Conservation (phyloP, 2,888 invertebrate species). For the Eurois occulta region DNA sequence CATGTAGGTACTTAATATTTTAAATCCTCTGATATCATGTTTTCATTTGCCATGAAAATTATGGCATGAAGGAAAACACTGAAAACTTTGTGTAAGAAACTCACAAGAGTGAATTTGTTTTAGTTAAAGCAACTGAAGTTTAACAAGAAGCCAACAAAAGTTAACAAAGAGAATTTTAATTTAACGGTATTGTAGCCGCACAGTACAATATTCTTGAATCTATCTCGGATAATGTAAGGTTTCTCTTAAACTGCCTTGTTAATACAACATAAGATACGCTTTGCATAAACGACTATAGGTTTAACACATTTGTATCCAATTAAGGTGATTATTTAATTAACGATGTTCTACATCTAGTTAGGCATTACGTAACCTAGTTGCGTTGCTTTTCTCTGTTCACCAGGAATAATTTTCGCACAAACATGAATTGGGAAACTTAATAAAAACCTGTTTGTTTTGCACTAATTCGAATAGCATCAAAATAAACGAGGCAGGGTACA, state of each 20-base stretch:
- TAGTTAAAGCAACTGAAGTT: neutral
- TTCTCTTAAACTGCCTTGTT: conserved; percentile 55
- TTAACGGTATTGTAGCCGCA: conserved; percentile 9
- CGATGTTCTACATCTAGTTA: conserved; percentile 24
- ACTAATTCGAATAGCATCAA: conserved; percentile 19
- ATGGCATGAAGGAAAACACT: neutral
- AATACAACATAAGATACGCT: conserved; percentile 37
- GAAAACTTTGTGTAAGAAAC: neutral
- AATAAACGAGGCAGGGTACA: conserved; percentile 7
- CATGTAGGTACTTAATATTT: conserved; percentile 1
- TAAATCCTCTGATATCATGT: neutral
- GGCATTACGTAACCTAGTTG: conserved; percentile 23
- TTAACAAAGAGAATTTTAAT: conserved; percentile 8
- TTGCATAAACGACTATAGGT: conserved; percentile 42
- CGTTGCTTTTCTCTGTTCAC: neutral
- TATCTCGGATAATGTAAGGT: conserved; percentile 44
- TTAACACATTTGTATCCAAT: conserved; percentile 65
- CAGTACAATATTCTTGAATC: conserved; percentile 36
- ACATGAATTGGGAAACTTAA: conserved; percentile 23
- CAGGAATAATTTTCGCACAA: conserved; percentile 1
- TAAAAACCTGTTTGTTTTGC: conserved; percentile 26
- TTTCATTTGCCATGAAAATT: conserved; percentile 4
- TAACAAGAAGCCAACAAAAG: conserved; percentile 1
- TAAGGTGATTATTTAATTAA: conserved; percentile 65
- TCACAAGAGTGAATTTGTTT: neutral